These are phyloP conservation scores for Cerastoderma edule DNA, from an alignment of 2,888 invertebrate genomes.

Conservation along the genomic window DNA sequence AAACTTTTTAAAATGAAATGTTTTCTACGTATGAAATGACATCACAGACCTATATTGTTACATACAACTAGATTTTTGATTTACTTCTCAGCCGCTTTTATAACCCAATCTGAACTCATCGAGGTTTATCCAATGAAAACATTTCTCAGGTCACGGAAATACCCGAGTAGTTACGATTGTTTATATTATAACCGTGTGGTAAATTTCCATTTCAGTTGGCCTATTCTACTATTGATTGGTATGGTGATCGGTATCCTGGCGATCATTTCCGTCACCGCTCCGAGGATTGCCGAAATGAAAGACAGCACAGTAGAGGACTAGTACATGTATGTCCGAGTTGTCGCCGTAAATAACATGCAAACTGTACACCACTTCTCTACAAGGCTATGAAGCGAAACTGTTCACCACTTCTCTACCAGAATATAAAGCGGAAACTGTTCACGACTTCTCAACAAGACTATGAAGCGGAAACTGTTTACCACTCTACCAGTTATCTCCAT, in stretches of 20 bases:
- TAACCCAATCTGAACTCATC: background rate
- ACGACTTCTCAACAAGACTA: too few species aligned
- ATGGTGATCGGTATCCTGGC: slow-evolving; percentile 10
- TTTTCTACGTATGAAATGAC: background rate
- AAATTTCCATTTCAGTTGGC: slow-evolving; percentile 4
- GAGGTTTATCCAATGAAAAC: background rate
- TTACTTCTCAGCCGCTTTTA: background rate
- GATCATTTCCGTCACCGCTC: background rate
- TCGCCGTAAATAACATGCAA: too few species aligned
- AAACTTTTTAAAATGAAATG: too few species aligned
- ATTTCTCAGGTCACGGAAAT: background rate
- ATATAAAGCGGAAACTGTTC: too few species aligned
- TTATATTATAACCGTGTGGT: too few species aligned
- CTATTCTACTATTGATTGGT: background rate
- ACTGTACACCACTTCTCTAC: too few species aligned
- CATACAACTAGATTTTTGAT: background rate
- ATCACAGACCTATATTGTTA: background rate
- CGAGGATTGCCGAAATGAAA: slow-evolving; percentile 14
- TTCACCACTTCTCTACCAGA: too few species aligned
- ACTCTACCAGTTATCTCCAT: too few species aligned
- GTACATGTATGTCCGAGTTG: too few species aligned
- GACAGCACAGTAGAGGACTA: slow-evolving; percentile 2
- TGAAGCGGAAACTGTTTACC: too few species aligned
- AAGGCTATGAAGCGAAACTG: too few species aligned
- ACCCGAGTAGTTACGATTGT: too few species aligned